A percentile compares a stretch with the other conserved stretches of the same genome.
These are phyloP conservation scores for Lasiommata megera DNA, from an alignment of 2,888 invertebrate species.

Conservation along the genomic window DNA sequence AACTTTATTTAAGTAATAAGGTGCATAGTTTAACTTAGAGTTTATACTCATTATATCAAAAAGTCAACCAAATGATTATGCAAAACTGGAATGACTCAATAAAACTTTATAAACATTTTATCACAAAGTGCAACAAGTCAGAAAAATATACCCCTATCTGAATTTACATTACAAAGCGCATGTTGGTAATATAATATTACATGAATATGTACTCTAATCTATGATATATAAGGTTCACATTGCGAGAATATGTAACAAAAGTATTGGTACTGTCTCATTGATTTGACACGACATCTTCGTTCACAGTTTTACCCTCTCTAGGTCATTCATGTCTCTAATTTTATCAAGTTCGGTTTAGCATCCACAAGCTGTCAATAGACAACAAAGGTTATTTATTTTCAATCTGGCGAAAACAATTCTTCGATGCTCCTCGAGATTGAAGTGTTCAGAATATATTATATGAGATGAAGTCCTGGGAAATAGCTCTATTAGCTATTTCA, in stretches of 20 bases:
- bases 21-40: neutral
- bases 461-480: too few species aligned
- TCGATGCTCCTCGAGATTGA: too few species aligned
- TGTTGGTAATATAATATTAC: neutral
- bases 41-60: neutral
- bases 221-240: constrained; percentile 2
- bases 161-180: constrained; percentile 7
- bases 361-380: too few species aligned
- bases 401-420: too few species aligned
- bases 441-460: too few species aligned
- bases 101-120: constrained; percentile 14
- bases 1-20: neutral
- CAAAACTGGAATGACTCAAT: constrained; percentile 23
- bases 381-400: too few species aligned
- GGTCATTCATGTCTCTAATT: too few species aligned
- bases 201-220: constrained; percentile 16
- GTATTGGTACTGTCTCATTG: neutral
- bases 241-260: neutral
- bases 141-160: constrained; percentile 7
- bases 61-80: constrained; percentile 14
- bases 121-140: constrained; percentile 21
- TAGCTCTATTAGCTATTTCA: too few species aligned
- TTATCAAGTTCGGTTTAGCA: too few species aligned
- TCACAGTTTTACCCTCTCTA: too few species aligned
- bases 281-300: too few species aligned